Percentiles rank a stretch among this genome's conserved stretches.
Conservation (phyloP, 2,888 invertebrate genomes). For the Cryptophagus acutangulus region DNA sequence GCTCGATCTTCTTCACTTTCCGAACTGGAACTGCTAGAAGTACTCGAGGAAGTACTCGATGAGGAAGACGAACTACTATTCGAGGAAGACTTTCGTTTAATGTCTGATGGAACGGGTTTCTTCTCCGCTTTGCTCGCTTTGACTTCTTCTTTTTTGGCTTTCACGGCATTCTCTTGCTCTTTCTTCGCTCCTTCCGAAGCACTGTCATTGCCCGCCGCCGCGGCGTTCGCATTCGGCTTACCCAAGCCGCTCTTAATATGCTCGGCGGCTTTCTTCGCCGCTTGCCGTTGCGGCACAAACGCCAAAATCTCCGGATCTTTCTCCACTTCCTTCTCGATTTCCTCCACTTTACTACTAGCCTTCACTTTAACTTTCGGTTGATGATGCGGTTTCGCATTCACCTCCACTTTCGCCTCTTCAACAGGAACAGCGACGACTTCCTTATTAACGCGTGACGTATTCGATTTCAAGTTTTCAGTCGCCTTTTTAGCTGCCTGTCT, state of each 20-base stretch:
- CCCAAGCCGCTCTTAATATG: conserved; percentile 79
- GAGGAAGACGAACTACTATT: conserved; percentile 54
- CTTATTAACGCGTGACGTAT: conserved; percentile 50
- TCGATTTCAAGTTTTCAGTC: conserved; percentile 77
- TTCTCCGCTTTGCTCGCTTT: conserved; percentile 28
- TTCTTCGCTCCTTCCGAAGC: conserved; percentile 31
- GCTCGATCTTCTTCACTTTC: conserved; percentile 55
- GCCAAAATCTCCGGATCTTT: conserved; percentile 63
- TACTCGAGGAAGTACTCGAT: conserved; percentile 48
- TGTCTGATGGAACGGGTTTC: conserved; percentile 38
- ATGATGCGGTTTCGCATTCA: conserved; percentile 22
- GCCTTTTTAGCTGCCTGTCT: conserved; percentile 88
- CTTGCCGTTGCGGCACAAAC: conserved; percentile 85
- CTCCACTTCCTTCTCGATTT: conserved; percentile 58
- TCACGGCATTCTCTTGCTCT: conserved; percentile 38
- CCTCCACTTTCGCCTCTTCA: conserved; percentile 31
- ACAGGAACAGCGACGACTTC: conserved; percentile 28
- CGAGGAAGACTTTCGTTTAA: conserved; percentile 52
- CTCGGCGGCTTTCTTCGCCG: conserved; percentile 87
- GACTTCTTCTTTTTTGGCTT: conserved; percentile 41
- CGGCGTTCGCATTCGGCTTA: conserved; percentile 37
- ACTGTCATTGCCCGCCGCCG: conserved; percentile 22
- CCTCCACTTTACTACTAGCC: conserved; percentile 28
- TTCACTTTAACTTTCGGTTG: conserved; percentile 32
- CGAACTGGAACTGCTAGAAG: conserved; percentile 53